phyloP scores from a whole-genome alignment of 2,888 invertebrate species.

The Chalcosyrphus nemorum region DNA sequence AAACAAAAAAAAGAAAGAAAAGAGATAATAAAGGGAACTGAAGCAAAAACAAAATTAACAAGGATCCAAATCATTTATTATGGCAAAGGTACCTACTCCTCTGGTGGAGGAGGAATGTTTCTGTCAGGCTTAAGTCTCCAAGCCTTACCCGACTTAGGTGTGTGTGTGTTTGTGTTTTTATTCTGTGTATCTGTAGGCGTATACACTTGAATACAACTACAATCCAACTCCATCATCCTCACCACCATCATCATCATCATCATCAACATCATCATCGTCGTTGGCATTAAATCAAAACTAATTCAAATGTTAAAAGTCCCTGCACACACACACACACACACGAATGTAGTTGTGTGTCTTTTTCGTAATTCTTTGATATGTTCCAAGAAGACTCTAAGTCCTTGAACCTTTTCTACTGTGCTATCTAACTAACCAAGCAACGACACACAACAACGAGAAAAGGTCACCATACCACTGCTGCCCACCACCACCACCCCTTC shows the following conservation, averaged over 20 bases:
- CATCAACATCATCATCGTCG: conserved; percentile 22
- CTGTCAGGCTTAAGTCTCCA: conserved; percentile 28
- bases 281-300: conserved; percentile 47
- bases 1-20: background rate
- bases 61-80: conserved; percentile 61
- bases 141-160: conserved; percentile 3
- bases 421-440: conserved; percentile 45
- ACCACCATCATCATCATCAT: conserved; percentile 11
- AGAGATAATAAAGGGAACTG: conserved; percentile 29
- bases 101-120: conserved; percentile 1
- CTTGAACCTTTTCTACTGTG: conserved; percentile 44
- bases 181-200: background rate
- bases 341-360: background rate
- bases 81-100: conserved; percentile 44
- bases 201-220: background rate
- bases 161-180: background rate
- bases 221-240: background rate
- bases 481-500: background rate
- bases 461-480: background rate
- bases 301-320: conserved; percentile 41
- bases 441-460: conserved; percentile 23
- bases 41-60: conserved; percentile 59
- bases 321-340: background rate
- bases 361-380: conserved; percentile 28
- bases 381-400: conserved; percentile 18